Evolutionary conservation across 2,113 vertebrate genomes (phyloP).

Genomic region (Sceloporus undulatus): DNA sequence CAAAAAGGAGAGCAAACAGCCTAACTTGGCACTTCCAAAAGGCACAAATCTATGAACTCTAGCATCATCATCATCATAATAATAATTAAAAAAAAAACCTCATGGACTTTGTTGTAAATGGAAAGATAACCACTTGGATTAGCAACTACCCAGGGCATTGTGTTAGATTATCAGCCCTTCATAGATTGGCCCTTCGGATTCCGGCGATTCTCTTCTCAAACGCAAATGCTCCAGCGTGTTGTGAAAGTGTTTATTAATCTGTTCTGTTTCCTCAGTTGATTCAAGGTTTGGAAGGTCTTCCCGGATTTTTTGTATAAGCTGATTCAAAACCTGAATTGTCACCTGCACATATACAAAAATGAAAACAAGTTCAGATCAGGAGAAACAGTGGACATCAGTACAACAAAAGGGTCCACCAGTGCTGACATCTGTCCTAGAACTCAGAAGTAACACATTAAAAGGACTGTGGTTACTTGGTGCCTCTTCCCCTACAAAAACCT

Average conservation of each 20-base stretch:
- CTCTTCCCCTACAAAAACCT: too few relatives aligned
- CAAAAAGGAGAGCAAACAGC: neutral
- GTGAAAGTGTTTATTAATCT: constrained; percentile 99
- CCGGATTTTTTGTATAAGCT: constrained; percentile 98
- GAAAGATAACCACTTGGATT: constrained; percentile 56
- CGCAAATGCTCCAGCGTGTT: constrained; percentile 98
- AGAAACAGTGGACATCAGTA: too few relatives aligned
- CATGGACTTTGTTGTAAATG: constrained; percentile 54
- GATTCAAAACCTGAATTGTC: constrained; percentile 97
- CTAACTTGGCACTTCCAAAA: constrained; percentile 81
- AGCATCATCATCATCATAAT: constrained; percentile 58
- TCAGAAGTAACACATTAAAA: neutral
- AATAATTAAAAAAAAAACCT: constrained; percentile 7
- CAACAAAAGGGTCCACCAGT: neutral
- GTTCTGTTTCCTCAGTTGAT: constrained; percentile 97
- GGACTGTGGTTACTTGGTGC: neutral
- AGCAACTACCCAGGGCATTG: constrained; percentile 35
- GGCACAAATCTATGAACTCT: constrained; percentile 81
- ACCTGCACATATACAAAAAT: constrained; percentile 79
- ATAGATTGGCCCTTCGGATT: constrained; percentile 94
- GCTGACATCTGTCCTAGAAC: neutral
- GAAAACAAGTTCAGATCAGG: neutral
- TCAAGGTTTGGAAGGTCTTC: constrained; percentile 98
- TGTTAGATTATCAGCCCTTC: constrained; percentile 88
- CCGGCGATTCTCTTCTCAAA: constrained; percentile 92